phyloP scores from a whole-genome alignment of 2,888 invertebrate species.

The Hypomecis punctinalis region DNA sequence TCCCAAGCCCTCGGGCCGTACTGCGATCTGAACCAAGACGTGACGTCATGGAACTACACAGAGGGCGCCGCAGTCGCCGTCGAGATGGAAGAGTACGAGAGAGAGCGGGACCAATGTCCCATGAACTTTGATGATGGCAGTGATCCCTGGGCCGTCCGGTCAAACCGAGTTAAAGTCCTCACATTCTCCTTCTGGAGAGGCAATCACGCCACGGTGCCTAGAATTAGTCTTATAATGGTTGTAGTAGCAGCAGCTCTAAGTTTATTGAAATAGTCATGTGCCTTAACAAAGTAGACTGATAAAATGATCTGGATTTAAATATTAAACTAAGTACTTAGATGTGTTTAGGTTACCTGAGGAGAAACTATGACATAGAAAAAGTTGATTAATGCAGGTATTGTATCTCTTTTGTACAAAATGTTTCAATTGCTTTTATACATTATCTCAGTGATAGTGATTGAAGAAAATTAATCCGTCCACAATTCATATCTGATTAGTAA shows the following conservation, averaged over 20 bases:
- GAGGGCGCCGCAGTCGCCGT: slow-evolving; percentile 97
- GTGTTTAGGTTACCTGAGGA: background rate
- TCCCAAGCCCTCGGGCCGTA: slow-evolving; percentile 96
- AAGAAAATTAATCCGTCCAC: slow-evolving; percentile 28
- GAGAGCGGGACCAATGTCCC: slow-evolving; percentile 98
- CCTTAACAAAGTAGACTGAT: slow-evolving; percentile 43
- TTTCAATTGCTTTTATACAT: background rate
- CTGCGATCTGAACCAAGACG: slow-evolving; percentile 95
- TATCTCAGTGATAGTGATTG: slow-evolving; percentile 1
- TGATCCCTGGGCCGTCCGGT: slow-evolving; percentile 92
- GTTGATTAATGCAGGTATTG: background rate
- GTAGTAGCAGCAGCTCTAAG: slow-evolving; percentile 47
- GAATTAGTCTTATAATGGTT: slow-evolving; percentile 51
- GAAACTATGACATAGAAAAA: background rate
- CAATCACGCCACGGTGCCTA: slow-evolving; percentile 52
- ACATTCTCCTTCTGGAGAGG: slow-evolving; percentile 73
- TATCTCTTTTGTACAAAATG: background rate
- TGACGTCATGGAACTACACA: slow-evolving; percentile 93
- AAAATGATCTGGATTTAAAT: slow-evolving; percentile 14
- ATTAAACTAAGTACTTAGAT: slow-evolving; percentile 6
- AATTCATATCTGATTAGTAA: slow-evolving; percentile 14
- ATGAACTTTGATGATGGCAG: slow-evolving; percentile 98
- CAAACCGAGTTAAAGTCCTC: slow-evolving; percentile 90
- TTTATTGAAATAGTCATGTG: slow-evolving; percentile 49
- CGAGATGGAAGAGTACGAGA: slow-evolving; percentile 95